Evolutionary conservation across 2,113 vertebrate genomes (phyloP), one percentile per base, ranked within the genome.

Genomic region (Oreochromis aureus): DNA sequence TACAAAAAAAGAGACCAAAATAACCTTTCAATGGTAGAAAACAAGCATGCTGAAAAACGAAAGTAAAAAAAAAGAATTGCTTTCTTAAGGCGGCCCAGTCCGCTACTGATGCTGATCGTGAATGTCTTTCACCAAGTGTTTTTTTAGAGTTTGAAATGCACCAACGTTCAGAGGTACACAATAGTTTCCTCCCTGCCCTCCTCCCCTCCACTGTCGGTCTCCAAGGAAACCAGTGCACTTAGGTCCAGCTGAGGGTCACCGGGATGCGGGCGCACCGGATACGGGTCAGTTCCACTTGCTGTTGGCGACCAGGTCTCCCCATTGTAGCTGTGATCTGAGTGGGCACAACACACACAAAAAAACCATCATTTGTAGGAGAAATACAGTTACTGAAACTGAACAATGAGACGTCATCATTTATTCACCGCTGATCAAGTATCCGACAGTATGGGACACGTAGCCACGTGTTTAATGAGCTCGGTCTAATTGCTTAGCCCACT

Each of bases 101-200:
- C 58, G 19, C 48, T 63, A 63, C 58, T 53, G 39, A 27, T 59
- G 48, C 61, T 18, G 76, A 44, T 24, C 7, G 6, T 58, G 11
- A 84, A 73, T 19, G 53, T 39, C 59, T 69, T 87, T 83, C 24
- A 54, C 16, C 44, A 54, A 24, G 30, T 24, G 58, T 34, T 16
- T 46, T n/a, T 34, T 86, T 5, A 32, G 8, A 66, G 80, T 89
- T 80, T 86, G 32, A 63, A 44, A 46, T 48, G 7, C n/a, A 15
- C 84, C 55, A 51, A 76, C 73, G 6, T 89, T 98, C 95, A 99
- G 87, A 99, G 97, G 95, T 99, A 99, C 95, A 99, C 97, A 89
- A 99, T 97, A 51, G 97, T 98, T 93, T 99, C 98, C 83, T 98
- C 98, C 3, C 87, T 89, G 78, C 90, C 95, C 4, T 95, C 95